These are phyloP conservation scores for Mastigias papua DNA, from an alignment of 30 jellyfish, hydroid and myxozoan genomes.

Conservation along the genomic window DNA sequence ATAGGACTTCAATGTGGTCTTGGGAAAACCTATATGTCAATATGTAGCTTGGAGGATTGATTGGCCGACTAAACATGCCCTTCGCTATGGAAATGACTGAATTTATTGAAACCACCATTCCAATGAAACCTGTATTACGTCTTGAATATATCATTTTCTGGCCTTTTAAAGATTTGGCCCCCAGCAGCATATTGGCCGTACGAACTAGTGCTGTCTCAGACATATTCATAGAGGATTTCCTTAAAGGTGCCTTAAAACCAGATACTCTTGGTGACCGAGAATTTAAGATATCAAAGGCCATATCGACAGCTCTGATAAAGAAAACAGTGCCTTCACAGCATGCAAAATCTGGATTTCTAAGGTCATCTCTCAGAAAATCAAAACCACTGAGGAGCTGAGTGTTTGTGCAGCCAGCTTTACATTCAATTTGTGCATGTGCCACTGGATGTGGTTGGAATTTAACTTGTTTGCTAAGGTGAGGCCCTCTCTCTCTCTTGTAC, in stretches of 20 bases:
- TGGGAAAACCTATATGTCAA: slow-evolving; percentile 69
- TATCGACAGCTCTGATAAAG: slow-evolving; percentile 9
- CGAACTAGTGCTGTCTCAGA: neutral
- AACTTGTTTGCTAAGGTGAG: slow-evolving; percentile 19
- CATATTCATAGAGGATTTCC: neutral
- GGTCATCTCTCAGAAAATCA: neutral
- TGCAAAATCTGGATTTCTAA: slow-evolving; percentile 8
- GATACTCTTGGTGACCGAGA: slow-evolving; percentile 66
- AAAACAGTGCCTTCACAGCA: slow-evolving; percentile 26
- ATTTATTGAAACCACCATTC: slow-evolving; percentile 25
- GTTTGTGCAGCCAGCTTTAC: slow-evolving; percentile 47
- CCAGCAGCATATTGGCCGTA: no score
- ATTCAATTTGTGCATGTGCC: slow-evolving; percentile 49
- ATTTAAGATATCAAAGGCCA: slow-evolving; percentile 55
- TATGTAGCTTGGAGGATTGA: slow-evolving; percentile 40
- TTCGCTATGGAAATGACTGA: neutral
- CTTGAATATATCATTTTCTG: neutral
- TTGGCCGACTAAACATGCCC: neutral
- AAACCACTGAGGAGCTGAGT: slow-evolving; percentile 30
- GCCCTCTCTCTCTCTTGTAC: slow-evolving; percentile 47
- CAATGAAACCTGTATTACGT: slow-evolving; percentile 45
- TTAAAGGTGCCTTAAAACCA: slow-evolving; percentile 28
- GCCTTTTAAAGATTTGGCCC: neutral
- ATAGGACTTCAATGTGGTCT: slow-evolving; percentile 59
- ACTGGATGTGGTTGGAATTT: slow-evolving; percentile 7